These are phyloP conservation scores for Therioaphis trifolii DNA, from an alignment of 2,888 invertebrate species.

Conservation along the genomic window DNA sequence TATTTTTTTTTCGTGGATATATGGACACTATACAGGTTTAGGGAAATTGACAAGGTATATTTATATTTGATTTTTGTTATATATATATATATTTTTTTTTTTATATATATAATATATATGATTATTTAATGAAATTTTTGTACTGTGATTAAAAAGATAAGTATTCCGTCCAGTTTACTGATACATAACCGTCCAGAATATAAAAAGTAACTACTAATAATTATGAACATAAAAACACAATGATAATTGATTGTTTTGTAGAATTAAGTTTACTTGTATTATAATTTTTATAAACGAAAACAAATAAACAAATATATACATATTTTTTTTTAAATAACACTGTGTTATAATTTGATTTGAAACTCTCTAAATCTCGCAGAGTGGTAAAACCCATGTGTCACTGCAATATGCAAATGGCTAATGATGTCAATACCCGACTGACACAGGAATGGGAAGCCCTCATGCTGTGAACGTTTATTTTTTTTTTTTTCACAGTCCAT, in stretches of 20 bases:
- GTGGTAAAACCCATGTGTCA: slow-evolving; percentile 48
- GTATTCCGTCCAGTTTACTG: slow-evolving; percentile 62
- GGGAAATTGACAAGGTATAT: slow-evolving; percentile 50
- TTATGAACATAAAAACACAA: not conserved
- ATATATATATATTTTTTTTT: not conserved
- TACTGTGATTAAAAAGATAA: slow-evolving; percentile 43
- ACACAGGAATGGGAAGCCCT: slow-evolving; percentile 39
- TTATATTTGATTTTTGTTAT: slow-evolving; percentile 28
- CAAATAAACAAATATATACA: not conserved
- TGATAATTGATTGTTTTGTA: not conserved
- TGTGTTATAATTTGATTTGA: not conserved
- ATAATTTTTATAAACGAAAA: not conserved
- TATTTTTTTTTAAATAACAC: slow-evolving; percentile 7
- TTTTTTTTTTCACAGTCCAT: slow-evolving; percentile 44
- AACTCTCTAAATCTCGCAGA: slow-evolving; percentile 15
- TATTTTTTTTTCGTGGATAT: slow-evolving; percentile 39
- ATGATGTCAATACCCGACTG: slow-evolving; percentile 30
- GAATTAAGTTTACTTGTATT: not conserved
- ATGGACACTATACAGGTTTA: slow-evolving; percentile 48
- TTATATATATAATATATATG: not conserved
- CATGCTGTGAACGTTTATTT: slow-evolving; percentile 30
- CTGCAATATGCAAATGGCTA: slow-evolving; percentile 21
- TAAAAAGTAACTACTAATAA: too few relatives aligned
- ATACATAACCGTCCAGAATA: slow-evolving; percentile 48
- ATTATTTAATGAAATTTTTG: not conserved